Conservation (phyloP, 2,797 vertebrate genomes). For the Emydoidea blandingii region DNA sequence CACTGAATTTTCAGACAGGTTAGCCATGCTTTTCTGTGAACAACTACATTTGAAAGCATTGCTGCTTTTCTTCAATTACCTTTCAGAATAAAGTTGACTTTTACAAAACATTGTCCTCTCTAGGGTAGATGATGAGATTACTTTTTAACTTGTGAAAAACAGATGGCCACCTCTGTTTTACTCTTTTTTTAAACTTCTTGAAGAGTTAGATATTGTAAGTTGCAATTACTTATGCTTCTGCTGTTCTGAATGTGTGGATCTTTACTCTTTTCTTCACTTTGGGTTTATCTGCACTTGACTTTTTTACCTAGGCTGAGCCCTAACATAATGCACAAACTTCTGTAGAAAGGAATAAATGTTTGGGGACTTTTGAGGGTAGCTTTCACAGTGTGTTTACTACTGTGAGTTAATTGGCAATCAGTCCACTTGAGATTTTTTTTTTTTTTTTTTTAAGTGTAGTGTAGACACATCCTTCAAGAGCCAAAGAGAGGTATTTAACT, state of each 20-base stretch:
- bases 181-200: not conserved
- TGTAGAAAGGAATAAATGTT: not conserved
- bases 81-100: not conserved
- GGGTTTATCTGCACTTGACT: not conserved
- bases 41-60: not conserved
- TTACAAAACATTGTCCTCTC: fast-evolving
- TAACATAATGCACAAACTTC: not conserved
- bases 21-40: conserved; percentile 8
- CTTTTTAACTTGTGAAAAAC: not conserved
- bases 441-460: not conserved
- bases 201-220: fast-evolving
- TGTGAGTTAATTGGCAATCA: not conserved
- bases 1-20: conserved; percentile 67
- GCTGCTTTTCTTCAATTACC: not conserved
- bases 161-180: not conserved
- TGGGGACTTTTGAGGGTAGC: not conserved
- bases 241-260: not conserved
- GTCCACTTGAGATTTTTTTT: not conserved
- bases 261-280: not conserved
- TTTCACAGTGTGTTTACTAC: not conserved
- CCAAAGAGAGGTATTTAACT: not conserved
- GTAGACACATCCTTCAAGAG: not conserved
- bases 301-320: not conserved
- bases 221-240: not conserved
- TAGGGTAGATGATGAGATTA: not conserved